These are phyloP conservation scores for Dexiosoma caninum DNA, from an alignment of 2,888 invertebrate genomes.

Conservation along the genomic window DNA sequence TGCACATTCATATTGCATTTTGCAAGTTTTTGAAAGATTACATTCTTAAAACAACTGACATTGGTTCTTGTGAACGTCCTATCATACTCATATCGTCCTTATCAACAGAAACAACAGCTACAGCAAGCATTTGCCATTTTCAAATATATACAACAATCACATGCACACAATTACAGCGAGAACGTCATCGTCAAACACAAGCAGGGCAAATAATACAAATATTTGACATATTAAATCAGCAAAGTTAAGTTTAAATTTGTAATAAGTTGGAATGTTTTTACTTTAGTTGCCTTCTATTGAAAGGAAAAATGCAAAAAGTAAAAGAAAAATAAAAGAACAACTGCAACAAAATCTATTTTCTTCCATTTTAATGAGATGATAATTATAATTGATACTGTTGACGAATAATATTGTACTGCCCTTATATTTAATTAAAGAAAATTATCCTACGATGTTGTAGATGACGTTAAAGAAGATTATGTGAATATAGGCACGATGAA, in stretches of 20 bases:
- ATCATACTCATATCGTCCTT: conserved; percentile 16
- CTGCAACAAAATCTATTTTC: neutral
- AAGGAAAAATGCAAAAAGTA: no score
- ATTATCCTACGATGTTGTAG: conserved; percentile 4
- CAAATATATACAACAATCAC: conserved; percentile 2
- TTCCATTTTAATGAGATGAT: conserved; percentile 57
- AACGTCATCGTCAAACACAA: neutral
- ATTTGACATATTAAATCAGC: conserved; percentile 63
- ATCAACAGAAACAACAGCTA: neutral
- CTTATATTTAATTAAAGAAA: conserved; percentile 29
- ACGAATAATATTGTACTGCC: conserved; percentile 18
- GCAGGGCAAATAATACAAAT: conserved; percentile 43
- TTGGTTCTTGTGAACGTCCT: conserved; percentile 56
- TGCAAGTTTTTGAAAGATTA: conserved; percentile 67
- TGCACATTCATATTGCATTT: conserved; percentile 53
- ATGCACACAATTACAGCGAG: conserved; percentile 5
- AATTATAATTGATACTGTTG: conserved; percentile 7
- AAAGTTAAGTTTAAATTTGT: conserved; percentile 59
- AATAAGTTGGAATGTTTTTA: conserved; percentile 40
- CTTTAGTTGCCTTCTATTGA: neutral
- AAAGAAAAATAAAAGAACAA: neutral
- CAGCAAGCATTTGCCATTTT: neutral
- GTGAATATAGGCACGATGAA: neutral
- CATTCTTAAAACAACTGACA: conserved; percentile 65
- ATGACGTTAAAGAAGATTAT: neutral